Base-by-base conservation (phyloP, 64 coral and sea anemone genomes). In the Pocillopora damicornis region DNA sequence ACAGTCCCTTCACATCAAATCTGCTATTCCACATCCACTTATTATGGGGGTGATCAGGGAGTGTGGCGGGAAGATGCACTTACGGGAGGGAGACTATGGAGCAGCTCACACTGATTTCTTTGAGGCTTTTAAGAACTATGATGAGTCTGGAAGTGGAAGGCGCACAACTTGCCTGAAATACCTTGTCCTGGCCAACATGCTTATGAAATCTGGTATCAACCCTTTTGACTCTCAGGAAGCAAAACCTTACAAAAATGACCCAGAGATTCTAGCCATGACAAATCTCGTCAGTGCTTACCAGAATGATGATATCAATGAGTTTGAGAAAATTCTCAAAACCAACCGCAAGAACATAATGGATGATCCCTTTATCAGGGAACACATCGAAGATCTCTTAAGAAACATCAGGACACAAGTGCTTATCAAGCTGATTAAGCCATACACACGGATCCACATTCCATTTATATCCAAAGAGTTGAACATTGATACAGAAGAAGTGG, bases 261-360 rank as follows among this genome's bases (percentile, higher is more conserved):
- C 90, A 16, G 95, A 98, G 87, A 98, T 98, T 58, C 80, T 98
- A 60, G 95, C 95, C 34, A 98, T 98, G 95, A 98, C 95, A 35
- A 98, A 98, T 63, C 86, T 98, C 71, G 95, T 98, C 64, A 99
- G 97, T 86, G 97, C 97, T 62, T 99, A 99, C 69, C 97, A 99
- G 69, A 99, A 94, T 30, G 93, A 99, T 79, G 97, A 99, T 63
- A 99, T 99, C 69, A 99, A 95, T 81, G 97, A 99, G 91, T 99
- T 99, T 89, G 97, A 99, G 82, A 99, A 95, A 59, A 99, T 99
- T 87, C 75, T 99, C 17, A 95, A 95, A 93, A 99, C 88, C n/a
- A 99, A 99, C 90, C 92, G 97, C 56, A 95, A 94, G 89, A 99
- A 99, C 74, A 99, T 99, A 73, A 99, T 99, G 97, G 97, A 99